Percentiles rank a stretch among this genome's conserved stretches.
These are phyloP conservation scores for Embiotoca jacksoni DNA, from an alignment of 2,113 vertebrate genomes.

Conservation along the genomic window DNA sequence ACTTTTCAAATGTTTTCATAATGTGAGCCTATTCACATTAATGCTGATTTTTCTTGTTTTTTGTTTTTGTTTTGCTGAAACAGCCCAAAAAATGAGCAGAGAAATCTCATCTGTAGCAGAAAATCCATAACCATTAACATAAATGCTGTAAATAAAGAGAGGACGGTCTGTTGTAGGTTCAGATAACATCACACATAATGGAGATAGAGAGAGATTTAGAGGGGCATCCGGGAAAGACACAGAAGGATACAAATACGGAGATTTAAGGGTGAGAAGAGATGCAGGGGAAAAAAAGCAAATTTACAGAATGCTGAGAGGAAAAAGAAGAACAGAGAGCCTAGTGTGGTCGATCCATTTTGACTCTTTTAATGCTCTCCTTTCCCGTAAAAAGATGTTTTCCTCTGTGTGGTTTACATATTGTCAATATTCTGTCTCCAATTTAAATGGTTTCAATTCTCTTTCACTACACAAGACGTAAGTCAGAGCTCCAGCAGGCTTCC, in stretches of 20 bases:
- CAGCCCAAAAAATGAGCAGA: conserved; percentile 47
- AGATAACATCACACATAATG: conserved; percentile 51
- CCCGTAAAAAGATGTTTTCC: conserved; percentile 68
- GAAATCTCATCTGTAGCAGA: conserved; percentile 55
- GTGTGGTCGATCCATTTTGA: conserved; percentile 60
- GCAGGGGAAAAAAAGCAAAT: conserved; percentile 28
- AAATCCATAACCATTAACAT: conserved; percentile 77
- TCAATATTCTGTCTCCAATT: conserved; percentile 78
- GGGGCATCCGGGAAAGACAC: conserved; percentile 10
- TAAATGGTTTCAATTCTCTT: conserved; percentile 77
- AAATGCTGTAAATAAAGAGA: conserved; percentile 71
- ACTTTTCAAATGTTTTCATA: not conserved
- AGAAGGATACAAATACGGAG: conserved; percentile 28
- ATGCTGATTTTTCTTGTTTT: conserved; percentile 18
- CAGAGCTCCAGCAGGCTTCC: conserved; percentile 42
- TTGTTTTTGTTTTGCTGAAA: conserved; percentile 47
- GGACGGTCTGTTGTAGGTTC: conserved; percentile 14
- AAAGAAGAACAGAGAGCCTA: conserved; percentile 17
- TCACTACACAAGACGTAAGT: conserved; percentile 62
- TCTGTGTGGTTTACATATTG: conserved; percentile 65
- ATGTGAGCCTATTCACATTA: conserved; percentile 4
- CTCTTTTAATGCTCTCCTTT: conserved; percentile 63
- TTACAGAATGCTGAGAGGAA: conserved; percentile 25
- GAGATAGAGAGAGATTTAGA: conserved; percentile 30
- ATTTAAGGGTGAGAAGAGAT: conserved; percentile 36